Conservation (phyloP, 2,888 invertebrate species). For the Dinocampus coccinellae region DNA sequence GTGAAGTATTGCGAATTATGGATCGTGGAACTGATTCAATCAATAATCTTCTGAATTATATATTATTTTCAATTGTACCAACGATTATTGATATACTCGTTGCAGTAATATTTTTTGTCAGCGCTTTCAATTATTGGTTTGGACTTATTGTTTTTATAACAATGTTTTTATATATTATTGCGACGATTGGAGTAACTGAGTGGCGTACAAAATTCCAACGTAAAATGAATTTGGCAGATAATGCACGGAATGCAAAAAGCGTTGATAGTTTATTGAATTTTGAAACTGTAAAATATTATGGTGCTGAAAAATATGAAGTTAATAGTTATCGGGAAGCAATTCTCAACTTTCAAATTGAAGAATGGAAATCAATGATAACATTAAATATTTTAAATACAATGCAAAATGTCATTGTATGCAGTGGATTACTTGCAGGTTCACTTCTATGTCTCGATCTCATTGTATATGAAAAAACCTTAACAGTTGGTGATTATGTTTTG, state of each 20-base stretch:
- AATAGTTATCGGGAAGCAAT: slow-evolving; percentile 88
- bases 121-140: slow-evolving; percentile 93
- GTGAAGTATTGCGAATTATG: slow-evolving; percentile 96
- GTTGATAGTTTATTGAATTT: slow-evolving; percentile 98
- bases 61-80: slow-evolving; percentile 93
- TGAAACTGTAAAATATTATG: slow-evolving; percentile 99
- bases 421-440: slow-evolving; percentile 88
- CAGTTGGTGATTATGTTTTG: slow-evolving; percentile 95
- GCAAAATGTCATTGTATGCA: slow-evolving; percentile 91
- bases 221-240: slow-evolving; percentile 94
- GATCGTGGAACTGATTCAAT: slow-evolving; percentile 97
- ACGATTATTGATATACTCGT: slow-evolving; percentile 93
- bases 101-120: slow-evolving; percentile 90
- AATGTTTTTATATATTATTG: slow-evolving; percentile 91
- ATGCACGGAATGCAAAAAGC: slow-evolving; percentile 89
- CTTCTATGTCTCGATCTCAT: slow-evolving; percentile 87
- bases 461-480: slow-evolving; percentile 77
- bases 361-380: slow-evolving; percentile 89
- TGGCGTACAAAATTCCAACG: slow-evolving; percentile 97
- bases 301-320: slow-evolving; percentile 93
- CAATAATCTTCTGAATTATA: slow-evolving; percentile 91
- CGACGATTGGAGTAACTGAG: slow-evolving; percentile 93
- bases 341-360: slow-evolving; percentile 87
- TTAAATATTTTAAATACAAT: slow-evolving; percentile 90
- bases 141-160: slow-evolving; percentile 94